Evolutionary conservation across 1,140 invertebrate genomes (phyloP).

Genomic region (Drosophila subpulchrella): DNA sequence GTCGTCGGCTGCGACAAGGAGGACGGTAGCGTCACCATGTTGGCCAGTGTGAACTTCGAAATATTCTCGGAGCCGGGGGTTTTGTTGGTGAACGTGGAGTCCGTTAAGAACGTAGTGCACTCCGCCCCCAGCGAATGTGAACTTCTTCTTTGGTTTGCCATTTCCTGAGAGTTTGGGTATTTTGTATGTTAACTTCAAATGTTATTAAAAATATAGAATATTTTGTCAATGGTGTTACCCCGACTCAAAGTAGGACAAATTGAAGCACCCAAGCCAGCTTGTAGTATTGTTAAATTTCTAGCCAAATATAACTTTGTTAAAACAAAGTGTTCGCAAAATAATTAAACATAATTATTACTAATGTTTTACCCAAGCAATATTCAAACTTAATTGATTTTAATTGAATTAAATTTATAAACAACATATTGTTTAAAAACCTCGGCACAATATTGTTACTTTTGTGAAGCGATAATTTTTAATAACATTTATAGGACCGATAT

Average conservation of each 20-base stretch:
- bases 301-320: too few relatives aligned
- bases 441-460: too few relatives aligned
- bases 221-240: neutral
- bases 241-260: neutral
- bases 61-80: neutral
- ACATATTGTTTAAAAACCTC: too few relatives aligned
- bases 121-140: neutral
- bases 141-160: neutral
- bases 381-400: too few relatives aligned
- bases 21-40: slow-evolving; percentile 2
- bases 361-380: too few relatives aligned
- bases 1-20: neutral
- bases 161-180: neutral
- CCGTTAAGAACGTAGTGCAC: neutral
- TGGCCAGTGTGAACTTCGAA: slow-evolving; percentile 27
- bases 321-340: too few relatives aligned
- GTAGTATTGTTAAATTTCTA: neutral
- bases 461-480: too few relatives aligned
- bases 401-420: too few relatives aligned
- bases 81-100: neutral
- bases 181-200: slow-evolving; percentile 9
- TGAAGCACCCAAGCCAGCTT: slow-evolving; percentile 1
- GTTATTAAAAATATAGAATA: slow-evolving; percentile 12
- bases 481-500: too few relatives aligned
- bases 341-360: too few relatives aligned